Evolutionary conservation across 2,797 vertebrate species (phyloP).

Genomic region (Coregonus suidteri): DNA sequence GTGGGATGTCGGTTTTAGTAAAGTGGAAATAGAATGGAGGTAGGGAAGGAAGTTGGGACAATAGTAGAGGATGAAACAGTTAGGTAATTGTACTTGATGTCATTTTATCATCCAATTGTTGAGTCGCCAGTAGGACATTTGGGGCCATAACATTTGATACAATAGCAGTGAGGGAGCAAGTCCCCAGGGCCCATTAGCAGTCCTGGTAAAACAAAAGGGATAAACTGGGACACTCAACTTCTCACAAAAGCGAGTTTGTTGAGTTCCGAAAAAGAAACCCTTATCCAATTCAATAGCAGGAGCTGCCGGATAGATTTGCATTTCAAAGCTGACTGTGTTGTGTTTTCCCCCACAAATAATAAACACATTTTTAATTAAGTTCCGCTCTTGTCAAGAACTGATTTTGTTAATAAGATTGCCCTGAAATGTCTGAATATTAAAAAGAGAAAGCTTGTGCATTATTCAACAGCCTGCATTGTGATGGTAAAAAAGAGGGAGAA

Average conservation of each 20-base stretch:
- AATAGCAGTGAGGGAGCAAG: slow-evolving; percentile 29
- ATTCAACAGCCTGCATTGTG: slow-evolving; percentile 61
- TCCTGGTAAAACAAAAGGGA: slow-evolving; percentile 60
- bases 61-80: not conserved
- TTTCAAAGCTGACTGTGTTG: slow-evolving; percentile 70
- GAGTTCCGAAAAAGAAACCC: slow-evolving; percentile 10
- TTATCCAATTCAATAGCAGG: slow-evolving; percentile 43
- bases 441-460: slow-evolving; percentile 57
- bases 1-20: too few relatives aligned
- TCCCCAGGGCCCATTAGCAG: slow-evolving; percentile 44
- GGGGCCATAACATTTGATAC: slow-evolving; percentile 46
- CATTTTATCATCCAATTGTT: slow-evolving; percentile 32
- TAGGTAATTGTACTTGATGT: slow-evolving; percentile 11
- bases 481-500: slow-evolving; percentile 25
- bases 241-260: slow-evolving; percentile 41
- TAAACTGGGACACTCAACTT: slow-evolving; percentile 59
- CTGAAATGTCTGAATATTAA: slow-evolving; percentile 71
- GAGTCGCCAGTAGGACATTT: slow-evolving; percentile 46
- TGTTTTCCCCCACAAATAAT: slow-evolving; percentile 56
- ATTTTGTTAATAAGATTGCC: slow-evolving; percentile 65
- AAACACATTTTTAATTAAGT: slow-evolving; percentile 74
- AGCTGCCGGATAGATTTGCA: slow-evolving; percentile 59
- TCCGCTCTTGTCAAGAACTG: slow-evolving; percentile 64
- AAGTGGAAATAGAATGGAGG: not conserved
- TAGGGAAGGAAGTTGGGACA: not conserved